Percentiles rank a stretch among this genome's conserved stretches.
phyloP scores from a whole-genome alignment of 2,797 vertebrate species.

The Eptatretus atami region DNA sequence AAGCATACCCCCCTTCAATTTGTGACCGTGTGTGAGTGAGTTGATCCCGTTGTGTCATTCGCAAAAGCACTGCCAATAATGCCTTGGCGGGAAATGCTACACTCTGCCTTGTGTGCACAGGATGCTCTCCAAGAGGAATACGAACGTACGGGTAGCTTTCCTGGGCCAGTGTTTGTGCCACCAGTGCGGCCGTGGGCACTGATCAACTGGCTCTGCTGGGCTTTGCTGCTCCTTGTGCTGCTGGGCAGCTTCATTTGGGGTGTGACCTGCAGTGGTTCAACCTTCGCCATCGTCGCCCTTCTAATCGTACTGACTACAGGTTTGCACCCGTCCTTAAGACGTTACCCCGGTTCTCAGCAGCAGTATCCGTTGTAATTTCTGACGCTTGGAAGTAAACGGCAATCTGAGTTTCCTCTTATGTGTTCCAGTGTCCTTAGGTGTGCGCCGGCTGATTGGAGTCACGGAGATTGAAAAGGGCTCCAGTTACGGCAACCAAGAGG shows the following conservation, averaged over 20 bases:
- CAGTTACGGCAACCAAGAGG: conserved; percentile 59
- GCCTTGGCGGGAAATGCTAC: too few species aligned
- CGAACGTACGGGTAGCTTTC: conserved; percentile 42
- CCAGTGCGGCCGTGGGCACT: conserved; percentile 49
- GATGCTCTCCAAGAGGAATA: conserved; percentile 72
- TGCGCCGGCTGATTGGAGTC: conserved; percentile 79
- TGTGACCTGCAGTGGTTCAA: conserved; percentile 67
- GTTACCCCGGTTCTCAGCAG: not conserved
- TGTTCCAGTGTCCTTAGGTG: conserved; percentile 50
- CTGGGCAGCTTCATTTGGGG: conserved; percentile 66
- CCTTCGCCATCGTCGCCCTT: conserved; percentile 62
- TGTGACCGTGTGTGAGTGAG: too few species aligned
- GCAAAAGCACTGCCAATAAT: too few species aligned
- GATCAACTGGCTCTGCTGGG: conserved; percentile 82
- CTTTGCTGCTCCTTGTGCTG: conserved; percentile 60
- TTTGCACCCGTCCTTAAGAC: conserved; percentile 12
- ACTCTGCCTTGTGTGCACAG: conserved; percentile 13
- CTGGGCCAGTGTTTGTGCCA: conserved; percentile 37
- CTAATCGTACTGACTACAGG: conserved; percentile 63
- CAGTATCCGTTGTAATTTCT: not conserved
- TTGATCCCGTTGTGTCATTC: too few species aligned
- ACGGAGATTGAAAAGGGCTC: conserved; percentile 96
- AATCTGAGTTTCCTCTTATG: not conserved
- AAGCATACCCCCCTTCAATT: too few species aligned
- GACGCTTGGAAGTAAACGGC: not conserved